A percentile compares a stretch with the other conserved stretches of the same genome.
These are phyloP conservation scores for Tinamus major DNA, from an alignment of 2,797 vertebrate genomes.

Conservation along the genomic window DNA sequence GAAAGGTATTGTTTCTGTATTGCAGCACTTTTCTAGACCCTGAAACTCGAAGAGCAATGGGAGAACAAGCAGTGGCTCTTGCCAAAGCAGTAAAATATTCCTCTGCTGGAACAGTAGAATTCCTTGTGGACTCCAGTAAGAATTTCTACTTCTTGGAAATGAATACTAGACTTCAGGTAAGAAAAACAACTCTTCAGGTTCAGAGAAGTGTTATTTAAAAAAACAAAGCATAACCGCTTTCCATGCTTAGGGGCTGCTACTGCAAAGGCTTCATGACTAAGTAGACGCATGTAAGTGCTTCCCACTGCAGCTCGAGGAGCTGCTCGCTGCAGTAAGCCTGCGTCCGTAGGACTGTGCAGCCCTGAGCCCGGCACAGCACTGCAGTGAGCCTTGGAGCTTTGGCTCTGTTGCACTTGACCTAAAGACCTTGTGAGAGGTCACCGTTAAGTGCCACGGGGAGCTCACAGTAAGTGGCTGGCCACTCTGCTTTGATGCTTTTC, in stretches of 20 bases:
- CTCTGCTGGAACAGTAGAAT: conserved; percentile 98
- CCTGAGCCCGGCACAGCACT: background rate
- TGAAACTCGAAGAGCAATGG: conserved; percentile 90
- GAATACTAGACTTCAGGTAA: conserved; percentile 98
- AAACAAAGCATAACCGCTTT: conserved; percentile 28
- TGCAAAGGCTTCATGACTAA: conserved; percentile 2
- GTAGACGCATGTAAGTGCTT: background rate
- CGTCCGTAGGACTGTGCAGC: background rate
- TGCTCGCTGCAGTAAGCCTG: background rate
- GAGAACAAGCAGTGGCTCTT: conserved; percentile 95
- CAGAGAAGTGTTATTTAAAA: conserved; percentile 49
- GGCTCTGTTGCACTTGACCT: conserved; percentile 57
- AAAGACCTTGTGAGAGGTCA: conserved; percentile 56
- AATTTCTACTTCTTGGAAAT: conserved; percentile 99
- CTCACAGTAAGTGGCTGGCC: conserved; percentile 21
- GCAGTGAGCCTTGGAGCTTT: conserved; percentile 13
- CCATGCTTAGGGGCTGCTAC: conserved; percentile 8
- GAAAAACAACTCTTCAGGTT: conserved; percentile 47
- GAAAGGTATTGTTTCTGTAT: conserved; percentile 7
- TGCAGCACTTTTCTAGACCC: conserved; percentile 92
- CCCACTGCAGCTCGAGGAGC: conserved; percentile 17
- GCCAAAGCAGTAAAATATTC: conserved; percentile 95
- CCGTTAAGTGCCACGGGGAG: conserved; percentile 79
- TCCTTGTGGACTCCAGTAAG: conserved; percentile 94
- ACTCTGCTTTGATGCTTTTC: conserved; percentile 66